These are phyloP conservation scores for Sceloporus tristichus DNA, from an alignment of 2,113 vertebrate genomes.

Conservation along the genomic window DNA sequence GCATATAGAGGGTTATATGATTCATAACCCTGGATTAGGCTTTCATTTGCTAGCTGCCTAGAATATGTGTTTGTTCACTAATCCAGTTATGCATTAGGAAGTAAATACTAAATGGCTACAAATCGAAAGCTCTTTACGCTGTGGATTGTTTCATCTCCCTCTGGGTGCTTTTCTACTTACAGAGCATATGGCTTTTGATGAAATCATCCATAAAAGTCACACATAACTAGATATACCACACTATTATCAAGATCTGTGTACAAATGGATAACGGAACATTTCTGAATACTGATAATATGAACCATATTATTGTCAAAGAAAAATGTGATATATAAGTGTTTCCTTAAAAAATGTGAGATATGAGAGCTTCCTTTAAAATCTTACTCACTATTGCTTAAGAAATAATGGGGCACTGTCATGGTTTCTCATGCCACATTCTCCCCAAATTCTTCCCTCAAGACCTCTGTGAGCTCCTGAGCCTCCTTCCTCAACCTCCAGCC, in stretches of 20 bases:
- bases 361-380: neutral
- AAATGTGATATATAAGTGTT: neutral
- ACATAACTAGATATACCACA: slow-evolving; percentile 18
- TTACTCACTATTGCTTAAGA: neutral
- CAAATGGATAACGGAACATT: neutral
- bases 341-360: neutral
- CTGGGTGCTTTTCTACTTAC: slow-evolving; percentile 1
- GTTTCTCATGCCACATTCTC: neutral
- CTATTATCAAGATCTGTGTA: slow-evolving; percentile 4
- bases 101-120: slow-evolving; percentile 1
- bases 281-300: slow-evolving; percentile 7
- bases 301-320: neutral
- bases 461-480: neutral
- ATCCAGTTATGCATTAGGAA: slow-evolving; percentile 15
- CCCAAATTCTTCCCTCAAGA: neutral
- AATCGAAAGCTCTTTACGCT: slow-evolving; percentile 16
- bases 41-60: neutral
- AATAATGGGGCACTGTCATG: neutral
- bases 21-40: no score
- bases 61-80: neutral
- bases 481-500: neutral
- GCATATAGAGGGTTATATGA: no score
- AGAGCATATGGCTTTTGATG: slow-evolving; percentile 27
- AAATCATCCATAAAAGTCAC: slow-evolving; percentile 19
- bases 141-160: slow-evolving; percentile 12